Evolutionary conservation across 2,888 invertebrate species (phyloP), one percentile per base, ranked within the genome.

Genomic region (Opisthograptis luteolata): DNA sequence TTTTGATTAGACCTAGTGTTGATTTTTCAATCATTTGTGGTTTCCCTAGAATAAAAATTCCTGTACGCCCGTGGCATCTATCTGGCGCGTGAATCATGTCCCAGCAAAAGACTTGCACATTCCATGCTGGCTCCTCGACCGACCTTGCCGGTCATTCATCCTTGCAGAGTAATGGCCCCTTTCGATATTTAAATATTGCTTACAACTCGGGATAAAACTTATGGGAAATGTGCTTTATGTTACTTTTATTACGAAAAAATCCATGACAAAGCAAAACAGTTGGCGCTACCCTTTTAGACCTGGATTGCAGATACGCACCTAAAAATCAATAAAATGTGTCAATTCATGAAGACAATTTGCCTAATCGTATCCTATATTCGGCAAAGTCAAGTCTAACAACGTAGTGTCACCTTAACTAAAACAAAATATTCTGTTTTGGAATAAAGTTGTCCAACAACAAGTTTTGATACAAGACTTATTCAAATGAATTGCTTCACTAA

Each of bases 81-180:
- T 70, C 56, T 50, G 61, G 55, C 61, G 64, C 66, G 66, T 85
- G 83, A 85, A 78, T 84, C 84, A 84, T 54, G 53, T 55, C 55
- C 62, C 67, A 64, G 62, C 62, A 64, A 60, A 66, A 65, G 58
- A 59, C 47, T 60, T 58, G 72, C 69, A 68, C 80, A 86, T 86
- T 82, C 84, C 79, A 70, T 55, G 57, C 58, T 53, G 58, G 58
- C 60, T 70, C 70, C 69, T 68, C 78, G 81, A 73, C 83, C 78
- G 81, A 73, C 83, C 86, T 84, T 84, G 81, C 73, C 73, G 87
- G 88, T 88, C 87, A 73, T 87, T 87, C 82, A 76, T 87, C 87
- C 78, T 76, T 70, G 56, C 60, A 66, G 60, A 67, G 52, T 50
- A 49, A 58, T 55, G 56, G 39, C 55, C 50, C 47, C 50, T 59